Evolutionary conservation across 2,888 invertebrate species (phyloP).

Genomic region (Macrostomum cliftonense): DNA sequence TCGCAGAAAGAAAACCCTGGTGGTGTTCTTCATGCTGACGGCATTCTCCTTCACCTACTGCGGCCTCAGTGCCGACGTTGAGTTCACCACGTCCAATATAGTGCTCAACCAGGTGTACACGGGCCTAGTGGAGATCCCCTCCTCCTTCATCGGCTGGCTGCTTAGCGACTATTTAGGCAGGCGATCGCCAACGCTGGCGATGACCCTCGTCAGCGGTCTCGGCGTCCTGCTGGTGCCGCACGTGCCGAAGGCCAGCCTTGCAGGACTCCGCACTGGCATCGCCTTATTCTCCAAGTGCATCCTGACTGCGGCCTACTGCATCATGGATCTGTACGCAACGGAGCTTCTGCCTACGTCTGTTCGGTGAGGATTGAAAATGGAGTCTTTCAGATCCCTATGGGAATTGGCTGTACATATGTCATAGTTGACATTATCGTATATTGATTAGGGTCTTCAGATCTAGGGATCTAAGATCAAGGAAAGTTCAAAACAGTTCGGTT

Average conservation of each 20-base stretch:
- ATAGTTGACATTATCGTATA: too few relatives aligned
- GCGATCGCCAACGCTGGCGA: not conserved
- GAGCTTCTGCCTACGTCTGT: slow-evolving; percentile 5
- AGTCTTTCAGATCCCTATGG: too few relatives aligned
- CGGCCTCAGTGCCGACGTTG: not conserved
- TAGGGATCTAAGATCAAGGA: too few relatives aligned
- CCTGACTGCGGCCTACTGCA: slow-evolving; percentile 5
- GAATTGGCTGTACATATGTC: too few relatives aligned
- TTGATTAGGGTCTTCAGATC: too few relatives aligned
- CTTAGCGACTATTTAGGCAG: slow-evolving; percentile 3
- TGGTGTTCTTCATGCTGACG: not conserved
- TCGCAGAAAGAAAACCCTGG: not conserved
- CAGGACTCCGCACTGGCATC: slow-evolving; percentile 1
- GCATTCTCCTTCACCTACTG: slow-evolving; percentile 1
- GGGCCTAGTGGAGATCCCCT: slow-evolving; percentile 5
- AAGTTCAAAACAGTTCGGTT: too few relatives aligned
- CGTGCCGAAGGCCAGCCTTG: not conserved
- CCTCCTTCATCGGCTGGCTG: slow-evolving; percentile 3
- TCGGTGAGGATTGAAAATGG: too few relatives aligned
- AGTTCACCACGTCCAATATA: slow-evolving; percentile 4
- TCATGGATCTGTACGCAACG: slow-evolving; percentile 5
- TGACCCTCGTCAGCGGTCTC: not conserved
- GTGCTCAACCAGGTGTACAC: slow-evolving; percentile 4
- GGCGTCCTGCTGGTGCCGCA: slow-evolving; percentile 2
- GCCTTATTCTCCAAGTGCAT: slow-evolving; percentile 7